Conservation (phyloP, 1,140 invertebrate genomes). For the Tribolium madens region DNA sequence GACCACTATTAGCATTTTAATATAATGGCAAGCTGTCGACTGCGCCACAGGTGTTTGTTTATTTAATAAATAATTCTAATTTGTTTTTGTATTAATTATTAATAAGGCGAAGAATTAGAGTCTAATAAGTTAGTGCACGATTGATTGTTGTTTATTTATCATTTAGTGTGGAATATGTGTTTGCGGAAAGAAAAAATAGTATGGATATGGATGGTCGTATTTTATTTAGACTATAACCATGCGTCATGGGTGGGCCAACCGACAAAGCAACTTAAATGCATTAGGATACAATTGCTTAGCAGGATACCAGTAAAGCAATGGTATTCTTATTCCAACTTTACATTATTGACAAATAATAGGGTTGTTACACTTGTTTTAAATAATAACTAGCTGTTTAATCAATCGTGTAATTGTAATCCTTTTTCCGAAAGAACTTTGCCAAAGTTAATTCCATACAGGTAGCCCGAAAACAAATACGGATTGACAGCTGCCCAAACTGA, state of each 20-base stretch:
- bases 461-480: conserved; percentile 48
- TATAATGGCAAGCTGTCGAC: conserved; percentile 29
- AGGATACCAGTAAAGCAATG: conserved; percentile 54
- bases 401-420: conserved; percentile 56
- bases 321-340: conserved; percentile 52
- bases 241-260: conserved; percentile 56
- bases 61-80: conserved; percentile 38
- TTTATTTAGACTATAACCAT: conserved; percentile 43
- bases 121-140: conserved; percentile 1
- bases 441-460: conserved; percentile 54
- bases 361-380: conserved; percentile 58
- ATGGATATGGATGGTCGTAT: conserved; percentile 32
- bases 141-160: conserved; percentile 9
- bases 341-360: conserved; percentile 58
- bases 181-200: conserved; percentile 22
- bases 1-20: conserved; percentile 20
- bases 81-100: conserved; percentile 35
- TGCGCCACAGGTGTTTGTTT: conserved; percentile 34
- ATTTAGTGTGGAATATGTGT: conserved; percentile 21
- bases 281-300: conserved; percentile 59
- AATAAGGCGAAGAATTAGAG: conserved; percentile 16
- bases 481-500: conserved; percentile 49
- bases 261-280: conserved; percentile 59
- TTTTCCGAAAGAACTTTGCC: conserved; percentile 44
- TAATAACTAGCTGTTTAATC: conserved; percentile 52